These are phyloP conservation scores for Henricia sp. DNA, from an alignment of 53 echinoderm and acorn worm genomes.

Conservation along the genomic window DNA sequence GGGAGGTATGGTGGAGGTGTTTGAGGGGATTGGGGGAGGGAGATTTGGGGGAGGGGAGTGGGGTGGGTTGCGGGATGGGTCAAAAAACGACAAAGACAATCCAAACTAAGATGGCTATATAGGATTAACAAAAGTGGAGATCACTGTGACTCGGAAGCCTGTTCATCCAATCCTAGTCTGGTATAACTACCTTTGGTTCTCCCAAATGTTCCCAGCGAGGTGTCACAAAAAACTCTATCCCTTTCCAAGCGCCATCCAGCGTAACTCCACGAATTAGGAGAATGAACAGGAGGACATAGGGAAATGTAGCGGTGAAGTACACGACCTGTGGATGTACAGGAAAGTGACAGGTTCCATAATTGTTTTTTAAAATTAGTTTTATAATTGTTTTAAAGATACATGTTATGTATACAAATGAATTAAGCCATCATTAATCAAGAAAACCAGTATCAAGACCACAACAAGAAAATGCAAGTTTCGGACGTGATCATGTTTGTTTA, in stretches of 20 bases:
- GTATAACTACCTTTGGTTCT: constrained; percentile 72
- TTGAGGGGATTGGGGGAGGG: too few relatives aligned
- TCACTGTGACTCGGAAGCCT: too few relatives aligned
- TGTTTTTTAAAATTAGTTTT: neutral
- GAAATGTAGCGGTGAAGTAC: constrained; percentile 95
- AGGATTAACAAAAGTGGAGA: too few relatives aligned
- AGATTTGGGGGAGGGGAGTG: neutral
- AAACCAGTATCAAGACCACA: too few relatives aligned
- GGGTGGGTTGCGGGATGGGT: too few relatives aligned
- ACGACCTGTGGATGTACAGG: constrained; percentile 73
- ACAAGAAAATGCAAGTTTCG: too few relatives aligned
- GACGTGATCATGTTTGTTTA: too few relatives aligned
- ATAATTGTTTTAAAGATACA: neutral
- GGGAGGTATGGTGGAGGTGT: too few relatives aligned
- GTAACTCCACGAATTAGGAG: constrained; percentile 86
- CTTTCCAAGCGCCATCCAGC: constrained; percentile 73
- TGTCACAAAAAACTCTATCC: constrained; percentile 81
- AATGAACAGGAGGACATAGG: constrained; percentile 85
- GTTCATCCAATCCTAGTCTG: too few relatives aligned
- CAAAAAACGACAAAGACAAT: too few relatives aligned
- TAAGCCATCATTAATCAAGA: too few relatives aligned
- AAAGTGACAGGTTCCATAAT: neutral
- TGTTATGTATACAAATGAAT: neutral
- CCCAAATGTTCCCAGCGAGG: constrained; percentile 78
- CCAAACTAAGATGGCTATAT: too few relatives aligned